phyloP scores from a whole-genome alignment of 2,888 invertebrate genomes.

The Odontothrips loti region DNA sequence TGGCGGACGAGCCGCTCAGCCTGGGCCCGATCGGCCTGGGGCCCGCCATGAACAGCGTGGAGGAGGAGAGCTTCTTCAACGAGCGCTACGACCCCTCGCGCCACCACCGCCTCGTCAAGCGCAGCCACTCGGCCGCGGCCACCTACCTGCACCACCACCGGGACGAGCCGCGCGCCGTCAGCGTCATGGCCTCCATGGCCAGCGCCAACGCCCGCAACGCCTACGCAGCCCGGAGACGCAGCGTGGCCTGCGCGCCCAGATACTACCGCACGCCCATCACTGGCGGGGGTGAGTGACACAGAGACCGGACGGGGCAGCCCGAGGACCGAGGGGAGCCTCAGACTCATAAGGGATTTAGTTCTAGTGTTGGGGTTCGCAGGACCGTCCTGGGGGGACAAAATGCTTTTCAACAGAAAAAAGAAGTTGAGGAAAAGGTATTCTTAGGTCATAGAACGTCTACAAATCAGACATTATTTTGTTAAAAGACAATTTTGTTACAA shows the following conservation, averaged over 20 bases:
- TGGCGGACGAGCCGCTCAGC: slow-evolving; percentile 32
- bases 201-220: background rate
- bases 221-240: background rate
- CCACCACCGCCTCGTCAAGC: background rate
- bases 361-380: no score
- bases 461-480: no score
- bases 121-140: slow-evolving; percentile 22
- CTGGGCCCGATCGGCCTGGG: slow-evolving; percentile 27
- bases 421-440: no score
- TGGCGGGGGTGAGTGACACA: background rate
- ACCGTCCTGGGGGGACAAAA: no score
- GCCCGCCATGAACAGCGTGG: slow-evolving; percentile 37
- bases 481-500: no score
- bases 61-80: slow-evolving; percentile 42
- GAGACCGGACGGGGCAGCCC: background rate
- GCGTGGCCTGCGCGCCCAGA: slow-evolving; percentile 19
- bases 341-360: no score
- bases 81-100: slow-evolving; percentile 37
- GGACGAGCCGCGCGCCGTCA: background rate
- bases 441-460: no score
- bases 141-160: slow-evolving; percentile 12
- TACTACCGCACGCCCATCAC: slow-evolving; percentile 19
- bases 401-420: no score
- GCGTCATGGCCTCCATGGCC: background rate
- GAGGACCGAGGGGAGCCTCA: no score